Evolutionary conservation across 2,888 invertebrate species (phyloP).

Genomic region (Diplolepis rosae): DNA sequence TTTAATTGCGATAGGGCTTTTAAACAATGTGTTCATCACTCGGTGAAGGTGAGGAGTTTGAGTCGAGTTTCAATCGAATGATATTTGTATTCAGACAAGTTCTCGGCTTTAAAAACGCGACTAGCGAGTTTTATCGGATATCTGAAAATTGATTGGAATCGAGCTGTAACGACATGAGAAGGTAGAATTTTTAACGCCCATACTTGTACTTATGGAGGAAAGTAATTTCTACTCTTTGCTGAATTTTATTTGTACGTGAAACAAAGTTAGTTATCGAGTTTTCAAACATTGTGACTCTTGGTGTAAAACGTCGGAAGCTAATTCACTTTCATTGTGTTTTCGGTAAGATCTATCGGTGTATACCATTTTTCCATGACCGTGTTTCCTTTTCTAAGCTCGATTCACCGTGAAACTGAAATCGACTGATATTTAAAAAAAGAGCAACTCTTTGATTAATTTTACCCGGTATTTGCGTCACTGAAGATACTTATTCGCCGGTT

Average conservation of each 20-base stretch:
- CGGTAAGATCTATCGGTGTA: background rate
- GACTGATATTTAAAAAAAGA: background rate
- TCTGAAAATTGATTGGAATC: background rate
- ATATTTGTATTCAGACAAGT: background rate
- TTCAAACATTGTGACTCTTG: slow-evolving; percentile 15
- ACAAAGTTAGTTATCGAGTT: background rate
- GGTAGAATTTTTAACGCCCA: background rate
- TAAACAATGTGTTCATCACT: background rate
- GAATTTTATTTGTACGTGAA: background rate
- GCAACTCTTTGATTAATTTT: slow-evolving; percentile 8
- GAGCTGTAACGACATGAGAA: background rate
- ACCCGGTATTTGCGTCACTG: background rate
- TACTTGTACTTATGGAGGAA: slow-evolving; percentile 12
- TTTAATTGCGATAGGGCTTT: background rate
- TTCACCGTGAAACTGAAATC: background rate
- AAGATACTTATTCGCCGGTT: background rate
- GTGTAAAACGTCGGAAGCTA: background rate
- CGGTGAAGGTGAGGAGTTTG: background rate
- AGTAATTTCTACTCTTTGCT: background rate
- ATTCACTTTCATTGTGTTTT: slow-evolving; percentile 3
- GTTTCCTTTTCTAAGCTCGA: background rate
- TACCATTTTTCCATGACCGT: background rate
- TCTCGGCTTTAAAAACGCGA: background rate
- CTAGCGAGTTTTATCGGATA: background rate
- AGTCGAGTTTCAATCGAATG: background rate